These are phyloP conservation scores for Eulemur mongoz DNA, from an alignment of 2,797 vertebrate genomes.

Conservation along the genomic window DNA sequence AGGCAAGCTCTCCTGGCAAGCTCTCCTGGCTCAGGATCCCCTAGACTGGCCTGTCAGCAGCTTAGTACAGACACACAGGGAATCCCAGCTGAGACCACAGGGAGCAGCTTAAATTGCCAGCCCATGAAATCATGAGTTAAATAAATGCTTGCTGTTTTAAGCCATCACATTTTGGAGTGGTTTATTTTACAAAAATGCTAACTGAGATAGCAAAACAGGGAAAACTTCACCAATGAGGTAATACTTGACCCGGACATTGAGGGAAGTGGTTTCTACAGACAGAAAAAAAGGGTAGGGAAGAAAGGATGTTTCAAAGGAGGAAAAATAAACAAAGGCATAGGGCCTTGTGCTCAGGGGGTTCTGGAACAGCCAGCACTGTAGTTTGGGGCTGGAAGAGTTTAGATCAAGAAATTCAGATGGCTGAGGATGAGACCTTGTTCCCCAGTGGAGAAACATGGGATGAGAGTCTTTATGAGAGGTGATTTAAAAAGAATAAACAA, in stretches of 20 bases:
- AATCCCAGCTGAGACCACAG: neutral
- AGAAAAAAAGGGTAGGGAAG: neutral
- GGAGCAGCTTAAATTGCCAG: neutral
- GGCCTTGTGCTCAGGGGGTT: neutral
- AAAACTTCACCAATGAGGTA: neutral
- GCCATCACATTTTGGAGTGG: neutral
- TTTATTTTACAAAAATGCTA: neutral
- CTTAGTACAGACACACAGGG: neutral
- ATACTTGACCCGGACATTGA: neutral
- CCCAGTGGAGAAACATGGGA: neutral
- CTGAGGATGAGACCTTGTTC: neutral
- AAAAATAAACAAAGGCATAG: neutral
- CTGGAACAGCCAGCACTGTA: neutral
- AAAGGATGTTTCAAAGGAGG: neutral
- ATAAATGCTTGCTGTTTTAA: neutral
- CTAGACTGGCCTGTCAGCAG: neutral
- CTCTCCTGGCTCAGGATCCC: neutral
- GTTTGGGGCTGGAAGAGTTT: neutral
- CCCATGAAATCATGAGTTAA: neutral
- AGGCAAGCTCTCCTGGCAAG: neutral
- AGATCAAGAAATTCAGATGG: neutral
- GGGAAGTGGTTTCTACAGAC: neutral
- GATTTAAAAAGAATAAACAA: neutral
- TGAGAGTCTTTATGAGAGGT: neutral
- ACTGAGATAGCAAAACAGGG: neutral